Evolutionary conservation across 2,797 vertebrate genomes (phyloP).

Genomic region (Mergus octosetaceus): DNA sequence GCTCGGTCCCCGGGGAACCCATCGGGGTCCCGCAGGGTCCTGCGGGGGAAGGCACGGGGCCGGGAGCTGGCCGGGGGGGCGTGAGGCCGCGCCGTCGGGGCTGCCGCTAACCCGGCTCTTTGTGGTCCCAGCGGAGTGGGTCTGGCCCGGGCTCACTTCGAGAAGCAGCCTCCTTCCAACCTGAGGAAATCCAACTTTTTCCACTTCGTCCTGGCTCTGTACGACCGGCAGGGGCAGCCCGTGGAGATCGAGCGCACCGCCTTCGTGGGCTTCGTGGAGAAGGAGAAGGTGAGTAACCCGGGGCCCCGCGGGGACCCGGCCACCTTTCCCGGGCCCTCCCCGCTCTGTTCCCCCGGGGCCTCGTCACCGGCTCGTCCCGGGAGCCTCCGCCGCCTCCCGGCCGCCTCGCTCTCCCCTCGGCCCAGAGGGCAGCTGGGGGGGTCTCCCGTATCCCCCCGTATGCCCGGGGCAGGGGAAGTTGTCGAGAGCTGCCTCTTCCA

Average conservation of each 20-base stretch:
- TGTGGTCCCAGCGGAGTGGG: slow-evolving; percentile 94
- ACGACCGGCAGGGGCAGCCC: slow-evolving; percentile 97
- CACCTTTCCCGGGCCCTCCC: neutral
- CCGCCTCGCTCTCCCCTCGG: neutral
- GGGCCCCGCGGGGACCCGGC: neutral
- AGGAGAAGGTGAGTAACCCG: slow-evolving; percentile 90
- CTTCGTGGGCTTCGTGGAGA: slow-evolving; percentile 97
- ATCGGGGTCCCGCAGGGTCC: neutral
- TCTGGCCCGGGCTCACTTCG: slow-evolving; percentile 98
- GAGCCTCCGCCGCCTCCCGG: neutral
- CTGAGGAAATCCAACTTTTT: slow-evolving; percentile 99
- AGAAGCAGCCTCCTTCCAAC: slow-evolving; percentile 99
- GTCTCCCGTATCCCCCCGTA: neutral
- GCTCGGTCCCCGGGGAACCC: neutral
- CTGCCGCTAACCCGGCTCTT: slow-evolving; percentile 69
- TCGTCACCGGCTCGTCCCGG: neutral
- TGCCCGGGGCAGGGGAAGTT: neutral
- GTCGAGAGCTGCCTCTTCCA: neutral
- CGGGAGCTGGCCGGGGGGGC: neutral
- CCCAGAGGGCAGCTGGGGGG: neutral
- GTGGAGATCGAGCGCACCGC: slow-evolving; percentile 98
- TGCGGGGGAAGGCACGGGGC: neutral
- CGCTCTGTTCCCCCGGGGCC: neutral
- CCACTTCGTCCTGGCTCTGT: slow-evolving; percentile 98
- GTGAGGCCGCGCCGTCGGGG: neutral